Evolutionary conservation across 2,888 invertebrate genomes (phyloP).

Genomic region (Noctua janthina): DNA sequence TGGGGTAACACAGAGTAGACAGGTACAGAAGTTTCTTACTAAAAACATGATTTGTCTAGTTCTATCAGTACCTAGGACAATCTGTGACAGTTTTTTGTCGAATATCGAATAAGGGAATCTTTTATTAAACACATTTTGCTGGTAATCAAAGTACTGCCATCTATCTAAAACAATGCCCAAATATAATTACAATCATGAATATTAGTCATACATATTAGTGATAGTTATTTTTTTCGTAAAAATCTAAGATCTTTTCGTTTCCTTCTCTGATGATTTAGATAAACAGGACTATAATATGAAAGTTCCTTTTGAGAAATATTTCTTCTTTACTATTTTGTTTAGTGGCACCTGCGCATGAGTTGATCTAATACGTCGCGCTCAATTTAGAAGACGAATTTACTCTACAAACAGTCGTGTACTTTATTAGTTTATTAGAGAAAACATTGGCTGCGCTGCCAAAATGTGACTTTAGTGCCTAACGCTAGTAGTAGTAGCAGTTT

Average conservation of each 20-base stretch:
- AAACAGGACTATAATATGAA: not conserved
- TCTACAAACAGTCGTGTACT: slow-evolving; percentile 54
- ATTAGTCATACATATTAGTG: too few relatives aligned
- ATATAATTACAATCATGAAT: too few relatives aligned
- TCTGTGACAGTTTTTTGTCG: too few relatives aligned
- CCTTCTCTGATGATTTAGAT: too few relatives aligned
- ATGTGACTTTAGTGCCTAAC: slow-evolving; percentile 25
- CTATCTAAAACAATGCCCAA: too few relatives aligned
- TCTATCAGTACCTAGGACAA: too few relatives aligned
- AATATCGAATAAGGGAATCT: too few relatives aligned
- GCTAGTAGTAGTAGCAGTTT: slow-evolving; percentile 13
- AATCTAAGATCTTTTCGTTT: too few relatives aligned
- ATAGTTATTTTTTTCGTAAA: too few relatives aligned
- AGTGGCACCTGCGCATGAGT: slow-evolving; percentile 64
- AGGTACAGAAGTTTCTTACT: slow-evolving; percentile 23
- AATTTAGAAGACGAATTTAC: slow-evolving; percentile 71
- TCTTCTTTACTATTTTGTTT: slow-evolving; percentile 7
- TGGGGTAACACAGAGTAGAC: not conserved
- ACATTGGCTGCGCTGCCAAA: slow-evolving; percentile 46
- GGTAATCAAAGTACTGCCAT: too few relatives aligned
- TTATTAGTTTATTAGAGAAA: slow-evolving; percentile 60
- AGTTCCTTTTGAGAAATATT: not conserved
- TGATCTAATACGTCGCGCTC: slow-evolving; percentile 76
- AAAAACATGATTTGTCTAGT: not conserved
- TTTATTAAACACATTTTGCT: too few relatives aligned